Percentiles rank a stretch among this genome's conserved stretches.
Conservation (phyloP, 2,113 vertebrate genomes). For the Lichenostomus cassidix region DNA sequence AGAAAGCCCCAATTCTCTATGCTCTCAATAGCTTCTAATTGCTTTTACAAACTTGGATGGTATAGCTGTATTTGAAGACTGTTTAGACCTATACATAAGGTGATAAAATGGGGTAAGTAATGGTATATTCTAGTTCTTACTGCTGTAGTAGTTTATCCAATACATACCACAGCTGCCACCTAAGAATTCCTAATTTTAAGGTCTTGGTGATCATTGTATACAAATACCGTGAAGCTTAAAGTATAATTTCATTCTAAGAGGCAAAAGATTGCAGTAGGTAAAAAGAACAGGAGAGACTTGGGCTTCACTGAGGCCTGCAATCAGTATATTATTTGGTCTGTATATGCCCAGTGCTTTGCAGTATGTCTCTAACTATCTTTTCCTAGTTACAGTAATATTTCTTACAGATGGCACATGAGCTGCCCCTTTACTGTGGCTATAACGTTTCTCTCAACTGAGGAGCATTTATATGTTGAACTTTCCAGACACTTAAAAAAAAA, state of each 20-base stretch:
- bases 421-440: not conserved
- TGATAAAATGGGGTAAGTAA: not conserved
- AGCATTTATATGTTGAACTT: not conserved
- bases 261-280: not conserved
- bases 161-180: not conserved
- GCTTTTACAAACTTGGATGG: not conserved
- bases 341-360: not conserved
- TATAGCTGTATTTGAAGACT: not conserved
- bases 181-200: not conserved
- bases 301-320: not conserved
- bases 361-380: not conserved
- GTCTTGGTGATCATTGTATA: not conserved
- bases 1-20: not conserved
- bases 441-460: not conserved
- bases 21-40: not conserved
- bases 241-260: not conserved
- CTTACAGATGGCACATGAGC: not conserved
- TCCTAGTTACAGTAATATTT: not conserved
- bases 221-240: not conserved
- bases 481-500: not conserved
- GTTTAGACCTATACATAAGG: not conserved
- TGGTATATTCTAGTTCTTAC: not conserved
- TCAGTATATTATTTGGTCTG: not conserved
- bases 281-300: not conserved
- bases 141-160: not conserved